Conservation (phyloP, 2,113 vertebrate species). For the Typhlomys cinereus region DNA sequence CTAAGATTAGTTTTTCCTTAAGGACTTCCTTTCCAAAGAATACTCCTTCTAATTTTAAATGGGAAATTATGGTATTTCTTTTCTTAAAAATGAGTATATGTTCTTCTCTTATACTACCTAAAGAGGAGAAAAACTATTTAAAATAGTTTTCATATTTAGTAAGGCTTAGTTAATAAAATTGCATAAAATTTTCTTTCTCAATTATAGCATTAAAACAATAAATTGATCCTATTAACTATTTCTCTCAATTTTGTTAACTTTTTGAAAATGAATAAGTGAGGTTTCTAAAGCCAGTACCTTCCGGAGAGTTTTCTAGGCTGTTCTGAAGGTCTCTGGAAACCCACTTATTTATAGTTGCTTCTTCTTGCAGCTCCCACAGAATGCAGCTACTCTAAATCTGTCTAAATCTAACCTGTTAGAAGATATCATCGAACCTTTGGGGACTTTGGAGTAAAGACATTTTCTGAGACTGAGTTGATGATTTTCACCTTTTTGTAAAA, state of each 20-base stretch:
- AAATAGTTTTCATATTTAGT: constrained; percentile 20
- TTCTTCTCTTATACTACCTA: neutral
- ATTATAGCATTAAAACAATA: neutral
- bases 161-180: constrained; percentile 11
- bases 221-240: neutral
- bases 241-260: neutral
- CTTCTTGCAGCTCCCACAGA: neutral
- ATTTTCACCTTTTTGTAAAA: neutral
- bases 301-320: neutral
- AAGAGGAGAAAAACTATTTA: neutral
- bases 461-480: neutral
- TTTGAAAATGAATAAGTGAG: neutral
- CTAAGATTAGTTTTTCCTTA: constrained; percentile 11
- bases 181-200: constrained; percentile 1
- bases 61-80: neutral
- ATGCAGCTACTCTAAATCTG: neutral
- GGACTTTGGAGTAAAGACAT: neutral
- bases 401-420: neutral
- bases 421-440: neutral
- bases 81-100: neutral
- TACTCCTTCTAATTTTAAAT: neutral
- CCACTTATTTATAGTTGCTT: neutral
- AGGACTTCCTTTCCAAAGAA: neutral
- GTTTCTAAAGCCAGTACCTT: constrained; percentile 13
- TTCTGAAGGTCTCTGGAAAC: neutral